phyloP scores from a whole-genome alignment of 2,113 vertebrate species.

The Plectropomus leopardus region DNA sequence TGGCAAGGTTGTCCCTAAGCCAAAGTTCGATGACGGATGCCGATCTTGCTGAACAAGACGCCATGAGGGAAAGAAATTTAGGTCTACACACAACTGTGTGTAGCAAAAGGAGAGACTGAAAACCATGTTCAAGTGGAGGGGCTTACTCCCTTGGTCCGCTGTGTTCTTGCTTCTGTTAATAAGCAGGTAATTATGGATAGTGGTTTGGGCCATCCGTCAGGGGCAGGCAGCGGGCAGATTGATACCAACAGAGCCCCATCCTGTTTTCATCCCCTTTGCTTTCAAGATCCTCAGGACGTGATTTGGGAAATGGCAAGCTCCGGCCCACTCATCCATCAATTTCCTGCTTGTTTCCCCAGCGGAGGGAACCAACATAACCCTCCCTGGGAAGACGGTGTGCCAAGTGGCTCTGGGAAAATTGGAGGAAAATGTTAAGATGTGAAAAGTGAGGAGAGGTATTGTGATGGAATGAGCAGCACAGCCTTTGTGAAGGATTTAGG shows the following conservation, averaged over 20 bases:
- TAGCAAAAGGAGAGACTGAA: background rate
- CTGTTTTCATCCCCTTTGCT: conserved; percentile 69
- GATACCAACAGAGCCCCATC: conserved; percentile 66
- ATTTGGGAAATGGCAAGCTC: conserved; percentile 78
- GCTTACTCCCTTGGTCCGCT: conserved; percentile 30
- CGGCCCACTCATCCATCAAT: conserved; percentile 76
- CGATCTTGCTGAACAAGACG: conserved; percentile 45
- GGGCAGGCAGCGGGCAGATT: conserved; percentile 66
- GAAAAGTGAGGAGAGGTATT: conserved; percentile 14
- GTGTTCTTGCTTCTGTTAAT: conserved; percentile 71
- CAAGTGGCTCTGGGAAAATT: conserved; percentile 4
- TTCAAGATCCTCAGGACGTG: conserved; percentile 77
- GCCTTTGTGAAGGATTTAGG: conserved; percentile 16
- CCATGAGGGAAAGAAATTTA: conserved; percentile 27
- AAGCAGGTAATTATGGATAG: conserved; percentile 82
- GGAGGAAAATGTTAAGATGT: conserved; percentile 39
- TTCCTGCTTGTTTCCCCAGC: conserved; percentile 58
- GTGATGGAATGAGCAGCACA: conserved; percentile 8
- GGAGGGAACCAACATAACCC: conserved; percentile 35
- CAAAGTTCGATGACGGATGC: conserved; percentile 64
- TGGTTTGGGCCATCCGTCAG: conserved; percentile 75
- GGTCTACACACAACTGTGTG: conserved; percentile 18
- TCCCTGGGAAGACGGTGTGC: conserved; percentile 20
- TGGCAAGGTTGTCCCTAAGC: conserved; percentile 66
- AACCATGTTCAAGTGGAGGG: background rate